A percentile compares a stretch with the other conserved stretches of the same genome.
Evolutionary conservation across 2,888 invertebrate genomes (phyloP).

Genomic region (Notocelia uddmanniana): DNA sequence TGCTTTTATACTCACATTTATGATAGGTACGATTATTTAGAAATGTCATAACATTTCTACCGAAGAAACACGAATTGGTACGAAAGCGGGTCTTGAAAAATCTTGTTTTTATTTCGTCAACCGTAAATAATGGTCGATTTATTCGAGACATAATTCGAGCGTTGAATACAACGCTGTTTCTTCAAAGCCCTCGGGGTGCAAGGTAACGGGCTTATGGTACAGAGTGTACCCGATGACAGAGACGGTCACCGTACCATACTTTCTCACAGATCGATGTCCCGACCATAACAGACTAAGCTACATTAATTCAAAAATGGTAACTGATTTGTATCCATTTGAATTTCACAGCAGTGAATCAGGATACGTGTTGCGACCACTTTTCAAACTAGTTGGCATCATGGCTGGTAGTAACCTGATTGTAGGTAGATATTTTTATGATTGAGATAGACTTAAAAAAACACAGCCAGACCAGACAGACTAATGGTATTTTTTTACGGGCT

Average conservation of each 20-base stretch:
- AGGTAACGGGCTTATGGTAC: slow-evolving; percentile 48
- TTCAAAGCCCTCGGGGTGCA: slow-evolving; percentile 48
- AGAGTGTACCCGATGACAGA: slow-evolving; percentile 42
- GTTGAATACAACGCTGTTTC: slow-evolving; percentile 32
- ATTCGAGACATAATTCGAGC: slow-evolving; percentile 41
- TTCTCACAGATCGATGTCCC: slow-evolving; percentile 30
- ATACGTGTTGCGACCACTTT: slow-evolving; percentile 21
- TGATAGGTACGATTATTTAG: neutral
- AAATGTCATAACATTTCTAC: neutral
- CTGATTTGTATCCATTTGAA: slow-evolving; percentile 40
- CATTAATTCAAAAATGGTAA: slow-evolving; percentile 39
- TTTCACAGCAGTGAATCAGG: slow-evolving; percentile 35
- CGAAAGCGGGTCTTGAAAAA: neutral
- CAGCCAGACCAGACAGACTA: slow-evolving; percentile 20
- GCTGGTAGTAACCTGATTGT: slow-evolving; percentile 18
- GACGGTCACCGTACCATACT: slow-evolving; percentile 34
- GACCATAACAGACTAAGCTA: slow-evolving; percentile 21
- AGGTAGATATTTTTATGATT: slow-evolving; percentile 25
- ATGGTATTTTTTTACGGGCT: slow-evolving; percentile 31
- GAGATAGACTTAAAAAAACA: slow-evolving; percentile 25
- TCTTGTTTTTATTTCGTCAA: slow-evolving; percentile 16
- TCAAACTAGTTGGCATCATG: slow-evolving; percentile 24
- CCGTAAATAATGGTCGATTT: slow-evolving; percentile 32
- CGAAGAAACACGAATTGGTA: neutral
- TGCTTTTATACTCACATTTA: neutral